Percentiles rank a stretch among this genome's conserved stretches.
phyloP scores from a whole-genome alignment of 2,888 invertebrate genomes.

The Luperina testacea region DNA sequence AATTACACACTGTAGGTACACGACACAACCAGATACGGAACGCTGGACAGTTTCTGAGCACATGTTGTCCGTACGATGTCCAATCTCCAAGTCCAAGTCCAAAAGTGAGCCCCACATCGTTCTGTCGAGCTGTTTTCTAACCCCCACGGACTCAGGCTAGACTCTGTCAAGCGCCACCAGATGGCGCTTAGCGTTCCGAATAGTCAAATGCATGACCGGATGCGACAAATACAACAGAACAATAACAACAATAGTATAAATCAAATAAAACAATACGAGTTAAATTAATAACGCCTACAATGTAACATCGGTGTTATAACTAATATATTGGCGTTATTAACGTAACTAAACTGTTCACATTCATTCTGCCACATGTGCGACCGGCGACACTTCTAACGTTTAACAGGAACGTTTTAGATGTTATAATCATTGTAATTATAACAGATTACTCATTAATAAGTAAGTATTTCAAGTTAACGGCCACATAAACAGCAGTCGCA shows the following conservation, averaged over 20 bases:
- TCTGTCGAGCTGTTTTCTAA: too few species aligned
- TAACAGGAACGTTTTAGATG: slow-evolving; percentile 70
- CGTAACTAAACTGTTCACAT: slow-evolving; percentile 63
- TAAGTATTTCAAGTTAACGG: slow-evolving; percentile 88
- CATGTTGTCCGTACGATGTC: too few species aligned
- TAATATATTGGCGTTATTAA: slow-evolving; percentile 65
- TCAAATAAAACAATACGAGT: slow-evolving; percentile 41
- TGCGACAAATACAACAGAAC: background rate
- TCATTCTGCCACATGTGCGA: slow-evolving; percentile 64
- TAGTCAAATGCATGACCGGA: too few species aligned
- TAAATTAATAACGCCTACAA: slow-evolving; percentile 48
- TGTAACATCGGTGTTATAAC: slow-evolving; percentile 53
- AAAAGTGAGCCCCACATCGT: too few species aligned
- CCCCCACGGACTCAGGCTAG: too few species aligned
- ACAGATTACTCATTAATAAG: slow-evolving; percentile 88
- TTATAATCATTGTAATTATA: slow-evolving; percentile 83
- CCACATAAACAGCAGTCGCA: slow-evolving; percentile 87
- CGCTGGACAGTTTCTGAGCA: too few species aligned
- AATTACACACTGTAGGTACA: too few species aligned
- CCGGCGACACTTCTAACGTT: slow-evolving; percentile 63
- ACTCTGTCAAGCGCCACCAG: too few species aligned
- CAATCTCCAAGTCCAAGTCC: too few species aligned
- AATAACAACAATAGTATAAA: slow-evolving; percentile 18
- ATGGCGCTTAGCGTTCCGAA: too few species aligned
- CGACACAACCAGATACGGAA: too few species aligned